Conservation (phyloP, 2,113 vertebrate genomes). For the Anhinga anhinga region DNA sequence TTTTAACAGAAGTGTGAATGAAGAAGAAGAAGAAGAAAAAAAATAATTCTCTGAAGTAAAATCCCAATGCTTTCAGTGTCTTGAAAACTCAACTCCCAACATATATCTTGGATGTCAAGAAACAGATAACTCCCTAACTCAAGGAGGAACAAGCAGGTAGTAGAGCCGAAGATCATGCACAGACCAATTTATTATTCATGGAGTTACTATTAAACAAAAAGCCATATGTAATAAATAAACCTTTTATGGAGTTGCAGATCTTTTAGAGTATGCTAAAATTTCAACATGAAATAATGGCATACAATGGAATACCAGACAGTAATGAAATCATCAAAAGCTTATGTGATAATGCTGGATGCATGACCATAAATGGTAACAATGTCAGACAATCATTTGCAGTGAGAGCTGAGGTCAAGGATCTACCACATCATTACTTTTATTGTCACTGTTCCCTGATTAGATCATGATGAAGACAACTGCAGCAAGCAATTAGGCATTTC, state of each 20-base stretch:
- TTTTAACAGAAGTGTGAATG: neutral
- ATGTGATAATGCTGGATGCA: neutral
- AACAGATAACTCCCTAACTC: neutral
- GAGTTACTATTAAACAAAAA: neutral
- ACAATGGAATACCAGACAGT: neutral
- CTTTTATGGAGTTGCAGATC: neutral
- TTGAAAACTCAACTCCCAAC: neutral
- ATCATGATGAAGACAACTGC: neutral
- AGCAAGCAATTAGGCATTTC: neutral
- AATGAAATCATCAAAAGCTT: neutral
- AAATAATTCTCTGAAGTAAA: neutral
- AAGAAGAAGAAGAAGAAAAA: neutral
- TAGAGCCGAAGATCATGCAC: neutral
- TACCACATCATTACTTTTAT: neutral
- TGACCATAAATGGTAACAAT: neutral
- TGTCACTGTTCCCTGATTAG: neutral
- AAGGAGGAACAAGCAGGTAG: neutral
- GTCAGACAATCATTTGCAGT: neutral
- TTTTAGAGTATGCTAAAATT: neutral
- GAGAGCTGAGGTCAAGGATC: conserved; percentile 6
- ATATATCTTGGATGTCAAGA: neutral
- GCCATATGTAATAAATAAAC: neutral
- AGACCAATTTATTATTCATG: neutral
- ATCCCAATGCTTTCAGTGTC: neutral
- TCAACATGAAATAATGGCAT: neutral